Evolutionary conservation across 2,888 invertebrate genomes (phyloP).

Genomic region (Ctena decussata): DNA sequence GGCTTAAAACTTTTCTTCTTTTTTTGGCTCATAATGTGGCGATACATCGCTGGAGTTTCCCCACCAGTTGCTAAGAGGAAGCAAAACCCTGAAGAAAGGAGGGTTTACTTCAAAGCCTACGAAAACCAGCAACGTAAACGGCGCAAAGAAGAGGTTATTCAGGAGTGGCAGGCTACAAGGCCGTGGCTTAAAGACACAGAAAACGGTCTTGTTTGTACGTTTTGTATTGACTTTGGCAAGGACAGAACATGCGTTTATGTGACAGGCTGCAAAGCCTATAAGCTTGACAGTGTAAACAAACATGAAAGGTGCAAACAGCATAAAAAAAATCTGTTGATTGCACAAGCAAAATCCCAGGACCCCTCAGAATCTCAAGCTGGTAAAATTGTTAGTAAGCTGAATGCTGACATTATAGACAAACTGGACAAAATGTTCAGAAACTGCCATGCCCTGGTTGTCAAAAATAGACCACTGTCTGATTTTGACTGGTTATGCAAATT

Average conservation of each 20-base stretch:
- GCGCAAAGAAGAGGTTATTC: no score
- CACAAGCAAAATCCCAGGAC: background rate
- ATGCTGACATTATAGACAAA: background rate
- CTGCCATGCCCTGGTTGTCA: slow-evolving; percentile 30
- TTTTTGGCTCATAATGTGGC: no score
- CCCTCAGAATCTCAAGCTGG: slow-evolving; percentile 14
- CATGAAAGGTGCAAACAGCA: slow-evolving; percentile 27
- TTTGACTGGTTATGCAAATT: slow-evolving; percentile 46
- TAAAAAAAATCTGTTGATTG: background rate
- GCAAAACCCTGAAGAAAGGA: no score
- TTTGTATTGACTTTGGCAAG: background rate
- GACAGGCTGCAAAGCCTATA: slow-evolving; percentile 12
- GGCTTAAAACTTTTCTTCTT: no score
- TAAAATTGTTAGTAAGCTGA: slow-evolving; percentile 32
- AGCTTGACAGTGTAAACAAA: slow-evolving; percentile 25
- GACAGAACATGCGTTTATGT: background rate
- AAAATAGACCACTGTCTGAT: slow-evolving; percentile 47
- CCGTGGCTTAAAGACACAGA: no score
- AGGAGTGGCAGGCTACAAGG: no score
- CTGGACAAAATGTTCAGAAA: slow-evolving; percentile 27
- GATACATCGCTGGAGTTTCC: no score
- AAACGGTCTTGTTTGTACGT: slow-evolving; percentile 12
- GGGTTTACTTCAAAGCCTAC: no score
- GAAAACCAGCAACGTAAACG: no score
- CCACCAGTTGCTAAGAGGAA: no score